Conservation (phyloP, 2,113 vertebrate genomes). For the Burhinus oedicnemus region DNA sequence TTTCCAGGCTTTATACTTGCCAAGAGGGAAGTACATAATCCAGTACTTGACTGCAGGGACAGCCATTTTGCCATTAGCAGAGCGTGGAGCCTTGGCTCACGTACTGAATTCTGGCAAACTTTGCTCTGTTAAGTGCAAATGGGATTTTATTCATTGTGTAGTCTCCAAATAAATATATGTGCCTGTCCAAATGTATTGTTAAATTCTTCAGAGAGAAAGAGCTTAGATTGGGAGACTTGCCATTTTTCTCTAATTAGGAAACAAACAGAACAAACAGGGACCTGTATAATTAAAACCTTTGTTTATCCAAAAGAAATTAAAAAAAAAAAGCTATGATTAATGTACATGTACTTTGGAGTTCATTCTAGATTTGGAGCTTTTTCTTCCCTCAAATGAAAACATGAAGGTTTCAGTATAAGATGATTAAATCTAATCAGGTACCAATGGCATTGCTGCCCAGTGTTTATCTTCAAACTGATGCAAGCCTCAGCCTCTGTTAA, state of each 20-base stretch:
- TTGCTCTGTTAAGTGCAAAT: constrained; percentile 67
- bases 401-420: neutral
- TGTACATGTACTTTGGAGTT: constrained; percentile 26
- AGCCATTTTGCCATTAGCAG: constrained; percentile 61
- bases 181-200: constrained; percentile 65
- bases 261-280: constrained; percentile 56
- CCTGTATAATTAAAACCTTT: constrained; percentile 75
- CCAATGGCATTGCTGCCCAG: neutral
- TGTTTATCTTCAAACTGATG: neutral
- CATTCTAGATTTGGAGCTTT: neutral
- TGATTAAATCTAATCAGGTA: neutral
- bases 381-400: constrained; percentile 9
- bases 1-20: constrained; percentile 37
- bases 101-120: constrained; percentile 53
- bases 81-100: constrained; percentile 62
- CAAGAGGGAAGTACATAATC: constrained; percentile 63
- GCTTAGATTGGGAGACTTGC: constrained; percentile 65
- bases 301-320: constrained; percentile 63
- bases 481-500: neutral
- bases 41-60: constrained; percentile 47
- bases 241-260: constrained; percentile 76
- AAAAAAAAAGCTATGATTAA: constrained; percentile 55
- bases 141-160: constrained; percentile 66
- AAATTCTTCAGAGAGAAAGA: constrained; percentile 63
- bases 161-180: constrained; percentile 72